A percentile compares a stretch with the other conserved stretches of the same genome.
These are phyloP conservation scores for Cisticola juncidis DNA, from an alignment of 2,113 vertebrate species.

Conservation along the genomic window DNA sequence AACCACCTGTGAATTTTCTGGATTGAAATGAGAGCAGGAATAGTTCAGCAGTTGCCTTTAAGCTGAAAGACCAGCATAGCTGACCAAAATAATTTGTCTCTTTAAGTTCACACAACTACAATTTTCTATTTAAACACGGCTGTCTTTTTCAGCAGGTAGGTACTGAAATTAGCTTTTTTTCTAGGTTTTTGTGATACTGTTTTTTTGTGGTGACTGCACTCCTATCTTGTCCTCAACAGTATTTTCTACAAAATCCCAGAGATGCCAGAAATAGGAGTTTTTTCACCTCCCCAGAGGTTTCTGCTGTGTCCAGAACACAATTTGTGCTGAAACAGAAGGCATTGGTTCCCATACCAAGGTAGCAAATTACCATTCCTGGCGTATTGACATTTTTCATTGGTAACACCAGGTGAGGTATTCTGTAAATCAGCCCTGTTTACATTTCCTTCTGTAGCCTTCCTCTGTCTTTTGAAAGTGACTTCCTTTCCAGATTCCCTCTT, in stretches of 20 bases:
- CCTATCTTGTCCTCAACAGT: fast-evolving
- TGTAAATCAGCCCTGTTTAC: background rate
- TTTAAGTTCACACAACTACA: background rate
- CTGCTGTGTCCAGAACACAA: background rate
- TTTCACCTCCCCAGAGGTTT: background rate
- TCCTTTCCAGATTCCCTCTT: background rate
- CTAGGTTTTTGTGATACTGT: background rate
- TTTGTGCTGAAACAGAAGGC: background rate
- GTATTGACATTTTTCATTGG: background rate
- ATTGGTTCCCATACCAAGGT: background rate
- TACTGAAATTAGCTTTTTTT: background rate
- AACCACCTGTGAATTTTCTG: slow-evolving; percentile 14
- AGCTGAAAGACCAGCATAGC: background rate
- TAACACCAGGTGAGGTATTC: background rate
- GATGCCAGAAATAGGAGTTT: background rate
- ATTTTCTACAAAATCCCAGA: background rate
- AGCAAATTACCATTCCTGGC: background rate
- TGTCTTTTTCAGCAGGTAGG: background rate
- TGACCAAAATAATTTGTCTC: background rate
- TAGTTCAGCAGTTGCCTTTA: background rate
- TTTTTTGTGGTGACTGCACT: background rate
- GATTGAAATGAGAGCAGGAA: background rate
- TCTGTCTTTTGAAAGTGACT: background rate
- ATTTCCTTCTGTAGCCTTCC: background rate
- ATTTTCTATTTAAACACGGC: background rate